Evolutionary conservation across 2,113 vertebrate species (phyloP), one percentile per base, ranked within the genome.

Genomic region (Syngnathus scovelli): DNA sequence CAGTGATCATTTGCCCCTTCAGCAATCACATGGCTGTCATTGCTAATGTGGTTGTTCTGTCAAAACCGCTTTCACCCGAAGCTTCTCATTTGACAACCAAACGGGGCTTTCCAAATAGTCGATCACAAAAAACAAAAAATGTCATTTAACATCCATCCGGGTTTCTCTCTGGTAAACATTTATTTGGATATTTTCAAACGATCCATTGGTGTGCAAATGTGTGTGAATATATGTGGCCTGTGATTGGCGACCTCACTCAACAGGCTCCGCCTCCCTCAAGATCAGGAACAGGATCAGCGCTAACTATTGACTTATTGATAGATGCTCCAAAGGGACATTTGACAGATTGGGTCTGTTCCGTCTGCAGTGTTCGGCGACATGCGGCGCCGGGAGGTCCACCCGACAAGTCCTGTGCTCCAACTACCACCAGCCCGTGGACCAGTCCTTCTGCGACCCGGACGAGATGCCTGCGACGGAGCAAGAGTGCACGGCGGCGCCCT

Each of bases 341-440:
- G 13, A 49, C 27, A 27, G 10, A 48, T 16, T n/a, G 6, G 0
- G 1, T 68, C 1, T 61, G 10, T 61, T 61, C 16, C 48, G 11
- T 59, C 16, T 19, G n/a, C 88, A 99, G 96, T 99, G 96, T 81
- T 93, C 96, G 56, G 93, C 92, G 74, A 93, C 94, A 0, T 99
- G 96, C 78, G 95, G 90, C 48, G 83, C 49, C 23, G 96, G 96
- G 72, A 84, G 80, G 69, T 67, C 87, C 74, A 96, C 89, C 43
- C 90, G 96, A 39, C 94, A 93, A 76, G 93, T 96, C 75, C 85
- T 94, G 70, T 99, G 96, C 81, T 89, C 92, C 63, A 93, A 84
- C 89, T 93, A 94, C 76, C 93, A 93, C 85, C 94, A 93, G 80
- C 91, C 92, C 56, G 86, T 94, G 72, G 92, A 91, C 43, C 93